phyloP scores from a whole-genome alignment of 2,888 invertebrate species.

The Drosophila diplacantha region DNA sequence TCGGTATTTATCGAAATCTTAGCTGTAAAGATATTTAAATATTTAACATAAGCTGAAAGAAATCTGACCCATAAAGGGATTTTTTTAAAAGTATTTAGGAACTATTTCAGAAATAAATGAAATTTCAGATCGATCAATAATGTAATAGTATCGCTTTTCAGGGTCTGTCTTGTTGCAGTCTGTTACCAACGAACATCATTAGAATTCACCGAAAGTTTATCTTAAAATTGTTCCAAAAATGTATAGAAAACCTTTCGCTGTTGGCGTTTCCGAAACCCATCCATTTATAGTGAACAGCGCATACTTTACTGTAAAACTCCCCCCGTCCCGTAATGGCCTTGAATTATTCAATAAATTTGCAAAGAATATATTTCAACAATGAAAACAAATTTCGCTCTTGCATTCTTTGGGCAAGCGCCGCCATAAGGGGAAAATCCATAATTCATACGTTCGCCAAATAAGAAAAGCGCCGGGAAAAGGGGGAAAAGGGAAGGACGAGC shows the following conservation, averaged over 20 bases:
- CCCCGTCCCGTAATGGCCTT: conserved; percentile 3
- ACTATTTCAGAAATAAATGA: no score
- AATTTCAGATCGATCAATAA: neutral
- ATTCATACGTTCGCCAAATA: conserved; percentile 70
- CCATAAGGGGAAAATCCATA: conserved; percentile 67
- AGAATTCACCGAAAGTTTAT: neutral
- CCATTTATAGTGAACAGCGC: conserved; percentile 5
- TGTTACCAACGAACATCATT: neutral
- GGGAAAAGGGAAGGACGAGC: conserved; percentile 34
- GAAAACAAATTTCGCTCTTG: conserved; percentile 47
- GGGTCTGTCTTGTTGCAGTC: neutral
- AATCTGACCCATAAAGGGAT: no score
- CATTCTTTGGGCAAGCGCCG: conserved; percentile 28
- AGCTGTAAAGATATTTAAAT: no score
- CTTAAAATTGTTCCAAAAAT: neutral
- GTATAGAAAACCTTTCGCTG: neutral
- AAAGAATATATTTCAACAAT: conserved; percentile 53
- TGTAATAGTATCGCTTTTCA: neutral
- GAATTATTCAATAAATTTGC: conserved; percentile 34
- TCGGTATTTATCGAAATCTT: no score
- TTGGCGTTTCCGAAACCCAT: conserved; percentile 4
- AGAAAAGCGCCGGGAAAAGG: conserved; percentile 31
- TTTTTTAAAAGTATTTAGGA: no score
- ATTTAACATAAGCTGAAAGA: no score
- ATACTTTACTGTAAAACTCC: conserved; percentile 1